Conservation (phyloP, 2,113 vertebrate species). For the Gallinago undulata region DNA sequence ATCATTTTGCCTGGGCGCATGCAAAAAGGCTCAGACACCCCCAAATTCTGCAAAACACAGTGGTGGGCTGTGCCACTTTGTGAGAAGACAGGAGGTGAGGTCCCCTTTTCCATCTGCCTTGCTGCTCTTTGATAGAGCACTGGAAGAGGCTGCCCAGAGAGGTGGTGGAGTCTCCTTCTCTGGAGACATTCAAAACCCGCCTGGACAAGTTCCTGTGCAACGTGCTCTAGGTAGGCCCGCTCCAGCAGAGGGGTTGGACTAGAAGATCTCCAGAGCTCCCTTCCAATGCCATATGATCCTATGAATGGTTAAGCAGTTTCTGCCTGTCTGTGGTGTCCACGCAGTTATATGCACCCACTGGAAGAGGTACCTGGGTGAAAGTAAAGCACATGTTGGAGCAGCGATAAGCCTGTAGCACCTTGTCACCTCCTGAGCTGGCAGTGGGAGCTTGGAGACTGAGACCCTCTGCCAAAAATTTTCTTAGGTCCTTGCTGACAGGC, state of each 20-base stretch:
- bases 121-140: not conserved
- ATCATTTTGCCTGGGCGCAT: not conserved
- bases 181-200: no score
- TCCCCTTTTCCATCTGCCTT: not conserved
- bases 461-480: not conserved
- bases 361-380: not conserved
- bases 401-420: accelerated
- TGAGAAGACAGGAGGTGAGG: not conserved
- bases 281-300: no score
- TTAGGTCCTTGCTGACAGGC: not conserved
- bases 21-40: not conserved
- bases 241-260: no score
- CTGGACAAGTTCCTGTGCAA: no score
- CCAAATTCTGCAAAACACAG: not conserved
- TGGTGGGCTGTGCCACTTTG: not conserved
- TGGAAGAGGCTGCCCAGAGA: no score
- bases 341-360: accelerated
- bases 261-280: no score
- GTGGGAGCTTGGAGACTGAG: not conserved
- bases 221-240: no score
- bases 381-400: accelerated
- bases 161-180: no score
- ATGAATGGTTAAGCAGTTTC: not conserved
- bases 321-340: not conserved
- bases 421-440: not conserved